Evolutionary conservation across 2,113 vertebrate genomes (phyloP).

Genomic region (Zapornia atra): DNA sequence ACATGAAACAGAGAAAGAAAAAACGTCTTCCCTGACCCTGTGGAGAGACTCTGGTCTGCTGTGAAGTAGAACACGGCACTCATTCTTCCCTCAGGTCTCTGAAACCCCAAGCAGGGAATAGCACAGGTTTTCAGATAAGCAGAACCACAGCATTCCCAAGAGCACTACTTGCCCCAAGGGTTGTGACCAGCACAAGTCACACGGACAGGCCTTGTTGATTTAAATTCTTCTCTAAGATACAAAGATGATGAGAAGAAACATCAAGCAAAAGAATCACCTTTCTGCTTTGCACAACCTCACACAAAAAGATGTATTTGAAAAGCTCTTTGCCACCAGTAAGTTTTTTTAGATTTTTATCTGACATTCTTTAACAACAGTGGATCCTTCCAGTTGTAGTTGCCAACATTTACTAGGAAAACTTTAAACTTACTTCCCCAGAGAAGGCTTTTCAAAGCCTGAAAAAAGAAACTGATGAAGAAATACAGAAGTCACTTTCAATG

Average conservation of each 20-base stretch:
- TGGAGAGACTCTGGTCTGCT: background rate
- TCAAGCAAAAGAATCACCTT: background rate
- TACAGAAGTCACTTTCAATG: background rate
- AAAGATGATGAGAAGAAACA: background rate
- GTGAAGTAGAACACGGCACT: background rate
- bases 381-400: background rate
- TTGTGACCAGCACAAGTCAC: background rate
- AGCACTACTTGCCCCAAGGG: background rate
- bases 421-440: background rate
- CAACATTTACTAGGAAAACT: background rate
- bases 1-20: background rate
- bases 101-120: background rate
- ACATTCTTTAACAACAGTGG: background rate
- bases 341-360: background rate
- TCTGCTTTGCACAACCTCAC: background rate
- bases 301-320: background rate
- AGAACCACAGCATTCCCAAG: background rate
- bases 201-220: background rate
- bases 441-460: background rate
- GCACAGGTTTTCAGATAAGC: background rate
- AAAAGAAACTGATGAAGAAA: background rate
- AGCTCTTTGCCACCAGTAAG: background rate
- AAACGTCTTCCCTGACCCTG: background rate
- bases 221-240: background rate
- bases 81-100: background rate